Base-by-base conservation (phyloP, 2,113 vertebrate species). In the Gracilinanus agilis region DNA sequence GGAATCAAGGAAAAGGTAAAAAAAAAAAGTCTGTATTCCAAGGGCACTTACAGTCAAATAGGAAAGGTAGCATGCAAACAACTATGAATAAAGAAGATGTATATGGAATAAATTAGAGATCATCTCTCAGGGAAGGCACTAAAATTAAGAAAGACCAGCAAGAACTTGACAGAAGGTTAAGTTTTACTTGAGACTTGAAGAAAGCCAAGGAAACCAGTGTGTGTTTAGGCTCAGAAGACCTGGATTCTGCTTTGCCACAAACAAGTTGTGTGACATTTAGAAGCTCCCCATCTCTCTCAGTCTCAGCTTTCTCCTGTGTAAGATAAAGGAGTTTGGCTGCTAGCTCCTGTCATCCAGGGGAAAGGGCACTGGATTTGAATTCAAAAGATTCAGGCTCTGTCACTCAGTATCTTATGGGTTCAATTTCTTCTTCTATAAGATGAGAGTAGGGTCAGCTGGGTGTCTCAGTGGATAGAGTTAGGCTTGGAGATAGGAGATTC, bases 351-450 rank as follows among this genome's bases (percentile, higher is more conserved):
- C 3, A 75, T 19, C 61, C 16, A 9, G n/a, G 23, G 19, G 67
- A 83, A 9, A 83, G 67, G 2, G n/a, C 4, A 8, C 58, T 83
- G 67, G 67, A 40, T 83, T 34, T 67, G 58, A 67, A 67, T 67
- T 34, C 58, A 27, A 34, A 34, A 67, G 58, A 67, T 27, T 29
- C n/a, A 21, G 67, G 19, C 19, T 75, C 13, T 83, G 67, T n/a
- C 67, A 40, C 34, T 83, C 16, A 83, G 4, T 83, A 83, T 19
- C 2, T 0, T 40, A 9, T 16, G n/a, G 12, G 16, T 24, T 92
- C 24, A 0, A 16, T 94, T 90, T 96, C 49, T 91, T 95, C 12
- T 19, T 24, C 61, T 91, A 13, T 92, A 53, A 91, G 88, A 90
- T 53, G 40, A 40, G 34, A 94, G 44, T 53, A 49, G 49, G 5